Evolutionary conservation across 2,113 vertebrate species (phyloP).

Genomic region (Myrmecobius fasciatus): DNA sequence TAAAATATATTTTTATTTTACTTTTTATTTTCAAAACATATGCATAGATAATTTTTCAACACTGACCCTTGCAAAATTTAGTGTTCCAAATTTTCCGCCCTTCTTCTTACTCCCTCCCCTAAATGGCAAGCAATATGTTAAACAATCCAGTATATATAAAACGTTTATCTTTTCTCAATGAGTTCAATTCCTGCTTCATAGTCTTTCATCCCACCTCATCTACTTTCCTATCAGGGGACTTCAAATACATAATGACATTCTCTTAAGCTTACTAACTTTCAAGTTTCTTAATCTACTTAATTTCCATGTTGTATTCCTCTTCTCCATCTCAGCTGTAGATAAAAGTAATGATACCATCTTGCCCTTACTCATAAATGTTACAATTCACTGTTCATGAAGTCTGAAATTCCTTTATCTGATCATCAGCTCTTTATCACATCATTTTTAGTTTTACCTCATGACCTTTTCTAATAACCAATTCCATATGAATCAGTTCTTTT

Average conservation of each 20-base stretch:
- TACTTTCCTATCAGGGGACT: neutral
- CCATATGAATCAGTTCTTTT: neutral
- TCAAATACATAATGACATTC: neutral
- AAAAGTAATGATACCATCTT: neutral
- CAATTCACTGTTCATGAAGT: neutral
- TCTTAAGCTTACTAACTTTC: neutral
- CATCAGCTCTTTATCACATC: neutral
- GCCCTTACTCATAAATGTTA: neutral
- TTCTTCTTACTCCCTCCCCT: no score
- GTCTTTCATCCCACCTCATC: neutral
- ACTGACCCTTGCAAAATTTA: no score
- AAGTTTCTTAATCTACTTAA: neutral
- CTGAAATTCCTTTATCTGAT: neutral
- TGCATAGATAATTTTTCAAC: no score
- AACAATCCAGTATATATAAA: no score
- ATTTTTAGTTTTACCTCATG: neutral
- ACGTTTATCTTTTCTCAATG: neutral
- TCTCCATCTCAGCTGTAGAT: neutral
- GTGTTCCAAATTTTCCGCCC: no score
- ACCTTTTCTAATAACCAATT: neutral
- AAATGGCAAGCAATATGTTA: no score
- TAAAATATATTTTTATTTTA: no score
- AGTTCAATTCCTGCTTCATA: neutral
- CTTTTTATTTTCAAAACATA: no score
- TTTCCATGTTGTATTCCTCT: neutral